Conservation (phyloP, 1,140 invertebrate species). For the Megathymus violae region DNA sequence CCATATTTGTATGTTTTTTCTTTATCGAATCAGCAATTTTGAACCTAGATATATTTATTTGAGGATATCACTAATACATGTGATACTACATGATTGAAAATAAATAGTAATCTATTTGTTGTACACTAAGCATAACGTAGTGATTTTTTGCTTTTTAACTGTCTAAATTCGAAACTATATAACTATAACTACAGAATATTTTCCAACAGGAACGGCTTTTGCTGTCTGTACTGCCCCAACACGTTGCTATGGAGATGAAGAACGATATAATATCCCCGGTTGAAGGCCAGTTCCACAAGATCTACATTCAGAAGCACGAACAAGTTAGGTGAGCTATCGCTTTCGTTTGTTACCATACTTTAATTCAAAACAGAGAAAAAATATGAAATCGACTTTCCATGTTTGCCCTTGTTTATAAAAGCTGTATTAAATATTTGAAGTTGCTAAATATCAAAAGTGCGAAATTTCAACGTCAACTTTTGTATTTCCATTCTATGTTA, state of each 20-base stretch:
- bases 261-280: slow-evolving; percentile 95
- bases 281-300: slow-evolving; percentile 97
- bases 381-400: neutral
- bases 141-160: neutral
- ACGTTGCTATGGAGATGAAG: slow-evolving; percentile 98
- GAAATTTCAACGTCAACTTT: too few relatives aligned
- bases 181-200: slow-evolving; percentile 54
- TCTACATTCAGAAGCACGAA: slow-evolving; percentile 97
- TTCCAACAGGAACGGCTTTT: slow-evolving; percentile 91
- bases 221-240: slow-evolving; percentile 95
- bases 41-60: too few relatives aligned
- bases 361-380: neutral
- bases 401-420: slow-evolving; percentile 1
- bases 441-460: too few relatives aligned
- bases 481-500: too few relatives aligned
- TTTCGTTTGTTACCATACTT: slow-evolving; percentile 9
- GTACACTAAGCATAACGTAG: neutral
- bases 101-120: too few relatives aligned
- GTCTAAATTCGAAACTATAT: too few relatives aligned
- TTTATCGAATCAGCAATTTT: too few relatives aligned
- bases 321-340: slow-evolving; percentile 91
- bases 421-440: neutral
- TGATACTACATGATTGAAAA: too few relatives aligned
- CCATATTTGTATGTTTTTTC: too few relatives aligned
- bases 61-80: too few relatives aligned